These are phyloP conservation scores for Drosophila ohnishii DNA, from an alignment of 1,140 invertebrate genomes.

Conservation along the genomic window DNA sequence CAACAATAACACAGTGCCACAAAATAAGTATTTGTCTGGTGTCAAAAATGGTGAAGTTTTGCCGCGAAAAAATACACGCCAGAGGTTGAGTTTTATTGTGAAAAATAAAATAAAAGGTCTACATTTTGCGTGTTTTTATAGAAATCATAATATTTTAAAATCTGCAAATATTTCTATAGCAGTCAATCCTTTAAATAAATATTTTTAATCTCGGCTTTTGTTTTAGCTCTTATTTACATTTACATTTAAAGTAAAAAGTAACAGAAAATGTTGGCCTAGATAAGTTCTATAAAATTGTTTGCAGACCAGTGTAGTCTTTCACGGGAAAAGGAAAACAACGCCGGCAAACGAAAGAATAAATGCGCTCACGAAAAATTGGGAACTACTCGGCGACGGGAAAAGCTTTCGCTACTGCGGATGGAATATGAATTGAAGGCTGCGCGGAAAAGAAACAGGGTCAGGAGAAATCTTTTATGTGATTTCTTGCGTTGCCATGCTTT, in stretches of 20 bases:
- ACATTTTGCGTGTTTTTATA: neutral
- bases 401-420: conserved; percentile 30
- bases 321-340: conserved; percentile 13
- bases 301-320: conserved; percentile 18
- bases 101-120: neutral
- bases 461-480: conserved; percentile 77
- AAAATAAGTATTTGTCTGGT: neutral
- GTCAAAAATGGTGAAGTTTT: neutral
- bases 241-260: neutral
- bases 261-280: neutral
- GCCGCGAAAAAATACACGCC: neutral
- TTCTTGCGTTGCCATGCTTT: conserved; percentile 55
- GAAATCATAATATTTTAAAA: neutral
- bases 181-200: neutral
- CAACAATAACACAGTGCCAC: conserved; percentile 26
- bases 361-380: conserved; percentile 52
- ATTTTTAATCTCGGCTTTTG: neutral
- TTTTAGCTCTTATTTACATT: too few species aligned
- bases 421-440: conserved; percentile 55
- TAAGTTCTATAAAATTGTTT: neutral
- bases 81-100: neutral
- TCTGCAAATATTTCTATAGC: too few species aligned
- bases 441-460: conserved; percentile 26
- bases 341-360: conserved; percentile 43
- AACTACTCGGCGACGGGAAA: conserved; percentile 38